Evolutionary conservation across 2,113 vertebrate species (phyloP).

Genomic region (Chrysochloris asiatica): DNA sequence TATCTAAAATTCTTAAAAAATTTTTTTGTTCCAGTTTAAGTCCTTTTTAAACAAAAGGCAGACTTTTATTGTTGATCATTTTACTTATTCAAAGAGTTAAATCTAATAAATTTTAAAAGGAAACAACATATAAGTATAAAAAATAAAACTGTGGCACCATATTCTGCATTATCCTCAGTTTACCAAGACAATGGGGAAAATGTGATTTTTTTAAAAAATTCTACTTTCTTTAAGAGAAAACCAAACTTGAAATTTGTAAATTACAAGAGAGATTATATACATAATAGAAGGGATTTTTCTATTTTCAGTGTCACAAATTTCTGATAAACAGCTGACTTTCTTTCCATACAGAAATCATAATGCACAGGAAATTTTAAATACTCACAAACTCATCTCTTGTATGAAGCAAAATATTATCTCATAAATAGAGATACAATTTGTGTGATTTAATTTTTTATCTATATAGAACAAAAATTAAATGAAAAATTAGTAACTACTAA

Average conservation of each 20-base stretch:
- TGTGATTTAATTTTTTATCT: not conserved
- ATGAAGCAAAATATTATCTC: conserved; percentile 24
- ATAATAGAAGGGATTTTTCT: not conserved
- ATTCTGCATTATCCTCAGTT: not conserved
- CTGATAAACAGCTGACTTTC: not conserved
- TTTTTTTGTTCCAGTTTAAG: not conserved
- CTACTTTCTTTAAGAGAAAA: conserved; percentile 15
- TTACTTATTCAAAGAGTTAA: conserved; percentile 4
- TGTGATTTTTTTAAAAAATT: not conserved
- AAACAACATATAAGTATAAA: not conserved
- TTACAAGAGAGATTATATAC: not conserved
- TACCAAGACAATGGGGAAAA: not conserved
- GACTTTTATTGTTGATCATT: not conserved
- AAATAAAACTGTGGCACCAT: not conserved
- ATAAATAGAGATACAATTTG: conserved; percentile 5
- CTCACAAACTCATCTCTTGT: not conserved
- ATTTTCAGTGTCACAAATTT: conserved; percentile 20
- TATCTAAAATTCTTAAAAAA: not conserved
- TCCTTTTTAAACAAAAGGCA: not conserved
- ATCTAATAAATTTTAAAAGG: not conserved
- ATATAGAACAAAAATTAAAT: not conserved
- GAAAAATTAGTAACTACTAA: not conserved
- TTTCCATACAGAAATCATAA: not conserved
- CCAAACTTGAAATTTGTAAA: not conserved
- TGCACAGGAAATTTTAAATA: not conserved